These are phyloP conservation scores for Drosophila siamana DNA, from an alignment of 2,888 invertebrate genomes.

Conservation along the genomic window DNA sequence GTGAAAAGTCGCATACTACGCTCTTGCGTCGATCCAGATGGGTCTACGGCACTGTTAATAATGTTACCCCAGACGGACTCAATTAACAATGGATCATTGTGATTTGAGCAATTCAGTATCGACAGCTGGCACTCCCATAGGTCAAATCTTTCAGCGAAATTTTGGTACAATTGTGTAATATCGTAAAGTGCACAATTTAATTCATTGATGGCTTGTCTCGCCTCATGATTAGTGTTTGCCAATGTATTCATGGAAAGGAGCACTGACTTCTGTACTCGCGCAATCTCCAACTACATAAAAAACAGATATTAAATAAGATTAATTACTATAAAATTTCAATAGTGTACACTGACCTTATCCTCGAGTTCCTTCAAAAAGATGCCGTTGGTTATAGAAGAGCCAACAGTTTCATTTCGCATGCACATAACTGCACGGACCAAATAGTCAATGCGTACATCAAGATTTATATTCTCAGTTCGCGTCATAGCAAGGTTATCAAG, in stretches of 20 bases:
- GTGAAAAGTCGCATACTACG: constrained; percentile 89
- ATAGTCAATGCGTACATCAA: constrained; percentile 94
- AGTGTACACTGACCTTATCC: constrained; percentile 89
- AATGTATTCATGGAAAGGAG: constrained; percentile 88
- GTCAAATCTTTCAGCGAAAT: constrained; percentile 95
- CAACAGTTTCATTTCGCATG: constrained; percentile 94
- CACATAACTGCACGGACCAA: constrained; percentile 97
- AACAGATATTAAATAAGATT: not conserved
- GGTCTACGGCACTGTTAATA: constrained; percentile 84
- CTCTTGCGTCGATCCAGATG: constrained; percentile 86
- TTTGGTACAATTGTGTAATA: constrained; percentile 95
- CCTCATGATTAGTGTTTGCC: constrained; percentile 85
- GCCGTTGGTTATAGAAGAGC: constrained; percentile 90
- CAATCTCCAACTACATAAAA: constrained; percentile 89
- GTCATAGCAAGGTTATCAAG: constrained; percentile 92
- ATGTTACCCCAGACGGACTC: constrained; percentile 97
- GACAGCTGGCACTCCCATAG: constrained; percentile 97
- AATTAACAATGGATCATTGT: constrained; percentile 94
- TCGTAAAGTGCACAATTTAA: constrained; percentile 94
- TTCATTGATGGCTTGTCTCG: constrained; percentile 89
- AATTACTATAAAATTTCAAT: not conserved
- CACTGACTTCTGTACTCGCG: constrained; percentile 91
- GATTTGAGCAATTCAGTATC: constrained; percentile 97
- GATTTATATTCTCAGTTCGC: constrained; percentile 89
- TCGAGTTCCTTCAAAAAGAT: constrained; percentile 95